These are phyloP conservation scores for Caenorhabditis drosophilae DNA, from an alignment of 2,888 invertebrate genomes.

Conservation along the genomic window DNA sequence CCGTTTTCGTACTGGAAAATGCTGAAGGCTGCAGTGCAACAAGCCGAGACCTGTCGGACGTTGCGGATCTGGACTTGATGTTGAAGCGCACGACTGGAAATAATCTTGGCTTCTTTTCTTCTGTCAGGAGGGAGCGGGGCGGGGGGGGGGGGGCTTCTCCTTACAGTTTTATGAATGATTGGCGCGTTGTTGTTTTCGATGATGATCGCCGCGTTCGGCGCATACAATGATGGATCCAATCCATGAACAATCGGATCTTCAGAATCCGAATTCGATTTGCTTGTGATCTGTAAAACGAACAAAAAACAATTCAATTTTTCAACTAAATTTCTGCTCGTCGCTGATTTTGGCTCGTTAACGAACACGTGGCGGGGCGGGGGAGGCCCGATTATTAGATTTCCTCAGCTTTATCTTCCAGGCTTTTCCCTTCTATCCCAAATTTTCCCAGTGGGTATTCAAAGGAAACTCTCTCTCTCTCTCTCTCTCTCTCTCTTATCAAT, in stretches of 20 bases:
- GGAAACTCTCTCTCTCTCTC: too few relatives aligned
- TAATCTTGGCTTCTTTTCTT: too few relatives aligned
- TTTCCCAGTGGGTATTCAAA: too few relatives aligned
- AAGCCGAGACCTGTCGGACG: constrained; percentile 62
- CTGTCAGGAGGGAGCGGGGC: too few relatives aligned
- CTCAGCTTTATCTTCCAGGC: too few relatives aligned
- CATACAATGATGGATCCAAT: constrained; percentile 61
- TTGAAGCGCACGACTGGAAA: too few relatives aligned
- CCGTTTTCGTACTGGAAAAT: constrained; percentile 70
- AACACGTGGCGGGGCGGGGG: too few relatives aligned
- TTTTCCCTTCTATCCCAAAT: too few relatives aligned
- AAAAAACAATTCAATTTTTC: constrained; percentile 3
- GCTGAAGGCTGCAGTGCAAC: constrained; percentile 70
- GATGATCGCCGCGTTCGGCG: constrained; percentile 35
- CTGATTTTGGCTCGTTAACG: not conserved
- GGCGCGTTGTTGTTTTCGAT: constrained; percentile 32
- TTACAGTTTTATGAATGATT: constrained; percentile 18
- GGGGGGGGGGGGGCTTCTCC: too few relatives aligned
- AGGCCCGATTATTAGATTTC: too few relatives aligned
- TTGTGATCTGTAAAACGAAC: constrained; percentile 56
- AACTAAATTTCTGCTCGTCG: not conserved
- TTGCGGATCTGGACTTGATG: constrained; percentile 42
- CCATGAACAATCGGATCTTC: constrained; percentile 60
- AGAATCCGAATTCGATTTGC: constrained; percentile 40
- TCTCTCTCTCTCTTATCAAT: too few relatives aligned